Evolutionary conservation across 2,888 invertebrate species (phyloP), one percentile per base, ranked within the genome.

Genomic region (Chrysolina oricalcia): DNA sequence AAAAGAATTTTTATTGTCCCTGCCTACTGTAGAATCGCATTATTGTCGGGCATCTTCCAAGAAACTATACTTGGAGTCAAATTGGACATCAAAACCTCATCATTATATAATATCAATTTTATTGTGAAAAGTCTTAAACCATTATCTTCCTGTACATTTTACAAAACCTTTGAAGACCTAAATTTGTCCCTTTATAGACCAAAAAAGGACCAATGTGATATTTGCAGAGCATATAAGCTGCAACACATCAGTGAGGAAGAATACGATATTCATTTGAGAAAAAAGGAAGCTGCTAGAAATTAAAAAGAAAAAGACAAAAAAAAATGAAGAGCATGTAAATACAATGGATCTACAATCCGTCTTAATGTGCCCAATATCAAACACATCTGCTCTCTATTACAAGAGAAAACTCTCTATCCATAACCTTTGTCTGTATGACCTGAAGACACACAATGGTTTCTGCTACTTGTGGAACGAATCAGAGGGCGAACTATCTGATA

Each of bases 1-100:
- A n/a, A 62, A 62, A 27, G 21, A 62, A 62, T 23, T 62, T 62
- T 62, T 62, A 62, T 35, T 62, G 27, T 62, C 62, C 21, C 62
- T 62, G 1, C 62, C 62, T 46, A 15, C 6, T 46, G 46, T 46
- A 46, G 46, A 46, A 46, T 46, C 46, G 46, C 46, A 46, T 46
- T n/a, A 46, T 46, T 46, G 46, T 46, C n/a, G 46, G 46, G 35
- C 23, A 62, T 62, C 62, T 62, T 62, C 62, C 62, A n/a, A 62
- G 35, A 27, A 62, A 62, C 27, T 62, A 62, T 62, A 62, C n/a
- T 62, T 62, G 8, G 62, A 62, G 62, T 27, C 35, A 13, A 62
- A 62, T 23, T 62, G 62, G 62, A 62, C 62, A 23, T 62, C 62
- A 9, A 62, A 62, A 23, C 11, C 23, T n/a, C n/a, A n/a, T n/a